Evolutionary conservation across 2,797 vertebrate species (phyloP), one percentile per base, ranked within the genome.

Genomic region (Poliocrania exsul): DNA sequence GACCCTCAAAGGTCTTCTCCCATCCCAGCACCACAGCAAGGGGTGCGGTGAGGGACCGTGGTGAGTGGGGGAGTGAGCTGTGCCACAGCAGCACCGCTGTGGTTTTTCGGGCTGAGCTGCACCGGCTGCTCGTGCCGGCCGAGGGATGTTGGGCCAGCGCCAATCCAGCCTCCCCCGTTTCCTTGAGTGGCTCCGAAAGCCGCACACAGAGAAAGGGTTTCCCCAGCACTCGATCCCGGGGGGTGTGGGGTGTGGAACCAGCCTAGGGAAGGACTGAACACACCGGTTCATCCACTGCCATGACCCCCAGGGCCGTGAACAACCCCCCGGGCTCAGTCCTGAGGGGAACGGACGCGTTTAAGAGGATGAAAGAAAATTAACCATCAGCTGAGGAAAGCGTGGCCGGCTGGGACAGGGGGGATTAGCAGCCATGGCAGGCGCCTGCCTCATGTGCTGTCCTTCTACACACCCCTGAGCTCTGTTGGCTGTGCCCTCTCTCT

Each of bases 351-450:
- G 91, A 83, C 24, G 1, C n/a, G 2, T 94, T 96, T 95, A 95
- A 96, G 92, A 93, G 88, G 93, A 93, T 94, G 92, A 92, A 92
- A 71, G 96, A 92, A 95, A 94, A 94, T 88, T 73, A 86, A 70
- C 88, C 0, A 2, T 91, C 92, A 92, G 96, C 92, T 92, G 92
- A 94, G 92, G 90, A 91, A 81, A 94, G 95, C 49, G 47, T 86
- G 93, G 46, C 58, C 5, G 4, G 86, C 70, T 47, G 16, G 66
- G 69, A 73, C 4, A 5, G 4, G 6, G 50, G 57, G 90, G 95
- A 94, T 96, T 93, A 96, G 82, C 0, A 11, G 66, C 40, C 0
- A 20, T 0, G 5, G 86, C 10, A 0, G 62, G 64, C 3, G 0
- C 86, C 80, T 49, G 70, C 61, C 64, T 56, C 1, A 1, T 37